These are phyloP conservation scores for Drosophila putrida DNA, from an alignment of 2,888 invertebrate genomes.

Conservation along the genomic window DNA sequence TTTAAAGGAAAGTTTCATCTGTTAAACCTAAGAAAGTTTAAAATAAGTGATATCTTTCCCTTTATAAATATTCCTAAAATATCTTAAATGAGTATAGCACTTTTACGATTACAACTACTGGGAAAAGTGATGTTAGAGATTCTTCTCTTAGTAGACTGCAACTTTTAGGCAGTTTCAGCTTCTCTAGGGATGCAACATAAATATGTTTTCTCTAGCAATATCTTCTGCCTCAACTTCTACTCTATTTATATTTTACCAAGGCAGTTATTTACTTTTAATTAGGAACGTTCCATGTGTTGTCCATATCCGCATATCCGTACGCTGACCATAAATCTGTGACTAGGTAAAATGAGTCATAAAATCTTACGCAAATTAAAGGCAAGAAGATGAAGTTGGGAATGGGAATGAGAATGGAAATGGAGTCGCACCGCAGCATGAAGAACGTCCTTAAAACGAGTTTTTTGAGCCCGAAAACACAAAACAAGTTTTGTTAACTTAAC, in stretches of 20 bases:
- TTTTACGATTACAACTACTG: too few species aligned
- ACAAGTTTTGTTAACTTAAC: conserved; percentile 73
- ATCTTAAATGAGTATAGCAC: neutral
- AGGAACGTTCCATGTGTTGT: conserved; percentile 26
- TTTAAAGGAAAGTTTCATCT: too few species aligned
- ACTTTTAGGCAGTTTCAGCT: neutral
- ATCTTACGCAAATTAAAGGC: conserved; percentile 51
- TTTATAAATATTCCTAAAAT: neutral
- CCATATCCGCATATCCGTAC: conserved; percentile 4
- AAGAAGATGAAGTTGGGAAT: conserved; percentile 38
- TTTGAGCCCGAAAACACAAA: conserved; percentile 61
- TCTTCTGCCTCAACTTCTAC: neutral
- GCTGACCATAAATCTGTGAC: conserved; percentile 19
- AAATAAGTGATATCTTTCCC: too few species aligned
- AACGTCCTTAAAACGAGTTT: conserved; percentile 76
- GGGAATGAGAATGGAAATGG: conserved; percentile 1
- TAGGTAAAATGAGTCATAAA: conserved; percentile 65
- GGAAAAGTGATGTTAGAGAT: too few species aligned
- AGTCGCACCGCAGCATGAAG: conserved; percentile 5
- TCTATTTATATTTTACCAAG: neutral
- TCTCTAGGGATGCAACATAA: neutral
- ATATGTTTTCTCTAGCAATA: neutral
- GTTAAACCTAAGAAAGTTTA: too few species aligned
- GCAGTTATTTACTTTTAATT: conserved; percentile 16
- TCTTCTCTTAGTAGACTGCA: too few species aligned